These are phyloP conservation scores for Merodon equestris DNA, from an alignment of 2,888 invertebrate species.

Conservation along the genomic window DNA sequence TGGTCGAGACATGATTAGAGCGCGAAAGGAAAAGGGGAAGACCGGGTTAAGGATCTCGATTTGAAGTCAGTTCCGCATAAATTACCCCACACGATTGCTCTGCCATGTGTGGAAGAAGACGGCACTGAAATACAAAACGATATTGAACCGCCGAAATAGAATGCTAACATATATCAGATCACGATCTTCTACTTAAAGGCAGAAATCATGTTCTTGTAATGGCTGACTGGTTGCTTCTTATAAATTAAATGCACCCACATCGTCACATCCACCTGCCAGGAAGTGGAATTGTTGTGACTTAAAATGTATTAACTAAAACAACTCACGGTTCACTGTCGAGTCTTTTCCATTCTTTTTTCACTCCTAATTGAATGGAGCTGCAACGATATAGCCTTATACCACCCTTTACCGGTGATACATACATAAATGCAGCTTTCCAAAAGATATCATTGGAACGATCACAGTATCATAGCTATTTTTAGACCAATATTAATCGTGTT, in stretches of 20 bases:
- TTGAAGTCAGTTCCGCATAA: slow-evolving; percentile 63
- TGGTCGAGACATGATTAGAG: slow-evolving; percentile 45
- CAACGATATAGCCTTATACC: too few relatives aligned
- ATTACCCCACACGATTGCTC: slow-evolving; percentile 67
- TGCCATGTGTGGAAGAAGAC: slow-evolving; percentile 63
- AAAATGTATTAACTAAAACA: too few relatives aligned
- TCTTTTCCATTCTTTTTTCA: too few relatives aligned
- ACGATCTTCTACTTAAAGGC: slow-evolving; percentile 42
- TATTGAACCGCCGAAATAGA: slow-evolving; percentile 46
- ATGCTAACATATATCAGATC: slow-evolving; percentile 38
- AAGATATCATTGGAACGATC: too few relatives aligned
- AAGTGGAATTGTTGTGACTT: too few relatives aligned
- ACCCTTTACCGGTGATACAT: too few relatives aligned
- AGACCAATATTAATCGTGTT: too few relatives aligned
- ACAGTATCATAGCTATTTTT: too few relatives aligned
- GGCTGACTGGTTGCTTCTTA: slow-evolving; percentile 39
- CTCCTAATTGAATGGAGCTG: too few relatives aligned
- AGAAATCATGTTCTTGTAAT: slow-evolving; percentile 51
- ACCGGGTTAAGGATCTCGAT: slow-evolving; percentile 44
- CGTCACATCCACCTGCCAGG: too few relatives aligned
- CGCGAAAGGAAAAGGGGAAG: slow-evolving; percentile 25
- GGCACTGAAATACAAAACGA: slow-evolving; percentile 46
- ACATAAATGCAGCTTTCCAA: too few relatives aligned
- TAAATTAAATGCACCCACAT: slow-evolving; percentile 1
- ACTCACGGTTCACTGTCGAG: too few relatives aligned